phyloP scores from a whole-genome alignment of 2,113 vertebrate species.

The mouse (Mus musculus) region DNA sequence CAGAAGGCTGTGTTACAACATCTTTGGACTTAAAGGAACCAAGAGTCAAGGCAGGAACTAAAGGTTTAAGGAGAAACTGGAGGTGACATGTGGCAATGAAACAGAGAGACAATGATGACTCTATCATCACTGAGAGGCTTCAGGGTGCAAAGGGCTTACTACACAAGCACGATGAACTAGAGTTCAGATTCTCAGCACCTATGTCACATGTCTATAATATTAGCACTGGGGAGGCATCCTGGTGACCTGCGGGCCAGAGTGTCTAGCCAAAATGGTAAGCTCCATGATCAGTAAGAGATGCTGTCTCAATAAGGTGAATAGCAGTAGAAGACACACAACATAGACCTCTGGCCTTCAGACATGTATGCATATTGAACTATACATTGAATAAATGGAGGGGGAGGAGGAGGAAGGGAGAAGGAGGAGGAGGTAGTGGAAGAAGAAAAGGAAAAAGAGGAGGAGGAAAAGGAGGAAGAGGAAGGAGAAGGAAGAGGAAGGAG shows the following conservation, averaged over 20 bases:
- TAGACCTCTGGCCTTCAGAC: neutral
- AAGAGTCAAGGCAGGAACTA: neutral
- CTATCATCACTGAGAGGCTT: neutral
- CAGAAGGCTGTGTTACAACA: neutral
- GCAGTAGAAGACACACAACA: neutral
- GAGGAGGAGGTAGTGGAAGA: no score
- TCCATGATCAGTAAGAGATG: neutral
- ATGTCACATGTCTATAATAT: neutral
- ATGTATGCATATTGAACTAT: neutral
- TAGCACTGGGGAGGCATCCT: neutral
- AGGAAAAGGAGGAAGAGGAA: no score
- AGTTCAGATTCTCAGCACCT: neutral
- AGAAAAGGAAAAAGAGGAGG: no score
- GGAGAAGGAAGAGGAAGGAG: no score
- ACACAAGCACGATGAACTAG: no score
- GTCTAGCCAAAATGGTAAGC: neutral
- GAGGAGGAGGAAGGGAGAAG: no score
- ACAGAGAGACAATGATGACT: neutral
- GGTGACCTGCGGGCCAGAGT: neutral
- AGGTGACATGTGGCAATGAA: neutral
- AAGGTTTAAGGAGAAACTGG: neutral
- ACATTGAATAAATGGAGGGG: no score
- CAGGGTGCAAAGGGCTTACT: neutral
- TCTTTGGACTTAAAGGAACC: neutral
- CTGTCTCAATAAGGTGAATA: neutral